Conservation (phyloP, 2,888 invertebrate genomes). For the Leptothorax acervorum region DNA sequence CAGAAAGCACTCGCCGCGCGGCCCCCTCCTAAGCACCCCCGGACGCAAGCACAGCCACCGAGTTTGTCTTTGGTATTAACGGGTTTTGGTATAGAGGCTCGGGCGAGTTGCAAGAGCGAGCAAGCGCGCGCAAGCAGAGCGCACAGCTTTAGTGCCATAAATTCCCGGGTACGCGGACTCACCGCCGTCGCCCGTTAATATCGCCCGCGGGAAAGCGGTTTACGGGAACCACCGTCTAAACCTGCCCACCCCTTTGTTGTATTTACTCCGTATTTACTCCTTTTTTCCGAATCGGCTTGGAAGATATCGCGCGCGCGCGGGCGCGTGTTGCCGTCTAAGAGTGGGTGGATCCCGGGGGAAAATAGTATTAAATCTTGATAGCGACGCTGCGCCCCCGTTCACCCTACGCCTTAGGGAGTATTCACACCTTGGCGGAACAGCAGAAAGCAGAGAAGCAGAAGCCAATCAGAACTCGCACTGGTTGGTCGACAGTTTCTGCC, state of each 20-base stretch:
- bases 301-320: constrained; percentile 42
- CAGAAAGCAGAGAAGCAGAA: too few relatives aligned
- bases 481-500: too few relatives aligned
- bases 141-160: constrained; percentile 75
- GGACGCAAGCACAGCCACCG: constrained; percentile 63
- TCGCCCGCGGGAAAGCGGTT: constrained; percentile 80
- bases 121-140: neutral
- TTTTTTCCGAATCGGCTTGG: constrained; percentile 41
- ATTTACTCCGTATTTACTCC: constrained; percentile 55
- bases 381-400: constrained; percentile 1
- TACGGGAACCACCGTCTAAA: constrained; percentile 78
- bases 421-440: too few relatives aligned
- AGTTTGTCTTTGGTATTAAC: constrained; percentile 84
- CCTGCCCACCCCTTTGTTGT: constrained; percentile 66
- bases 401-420: too few relatives aligned
- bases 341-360: constrained; percentile 39
- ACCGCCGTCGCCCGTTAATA: constrained; percentile 69
- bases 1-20: constrained; percentile 63
- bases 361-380: constrained; percentile 49
- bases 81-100: constrained; percentile 66
- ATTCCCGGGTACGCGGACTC: constrained; percentile 73
- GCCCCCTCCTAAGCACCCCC: constrained; percentile 54
- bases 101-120: constrained; percentile 3
- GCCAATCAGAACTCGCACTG: too few relatives aligned
- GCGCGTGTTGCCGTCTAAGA: neutral